phyloP scores from a whole-genome alignment of 2,888 invertebrate genomes.

The Isoperla grammatica region DNA sequence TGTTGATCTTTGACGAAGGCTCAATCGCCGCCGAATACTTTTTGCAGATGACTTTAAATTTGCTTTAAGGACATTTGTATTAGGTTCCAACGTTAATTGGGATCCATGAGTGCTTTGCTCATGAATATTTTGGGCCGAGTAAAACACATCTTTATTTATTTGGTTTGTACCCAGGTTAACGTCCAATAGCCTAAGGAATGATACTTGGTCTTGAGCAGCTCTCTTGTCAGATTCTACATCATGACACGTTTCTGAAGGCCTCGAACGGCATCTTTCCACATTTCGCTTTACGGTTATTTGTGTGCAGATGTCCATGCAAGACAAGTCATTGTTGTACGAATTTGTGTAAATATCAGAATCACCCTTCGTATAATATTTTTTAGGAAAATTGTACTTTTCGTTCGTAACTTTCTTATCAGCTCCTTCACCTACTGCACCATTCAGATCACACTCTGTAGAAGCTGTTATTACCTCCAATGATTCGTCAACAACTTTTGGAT shows the following conservation, averaged over 20 bases:
- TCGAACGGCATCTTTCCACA: constrained; percentile 20
- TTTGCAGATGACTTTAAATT: too few relatives aligned
- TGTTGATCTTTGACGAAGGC: constrained; percentile 13
- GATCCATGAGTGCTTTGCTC: neutral
- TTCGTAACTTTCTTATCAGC: constrained; percentile 24
- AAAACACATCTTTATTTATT: neutral
- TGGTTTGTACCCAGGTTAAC: neutral
- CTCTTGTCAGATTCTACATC: neutral
- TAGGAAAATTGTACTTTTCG: constrained; percentile 57
- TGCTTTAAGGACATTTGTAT: too few relatives aligned
- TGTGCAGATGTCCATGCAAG: constrained; percentile 78
- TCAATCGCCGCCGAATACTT: constrained; percentile 13
- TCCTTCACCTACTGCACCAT: neutral
- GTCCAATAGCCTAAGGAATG: neutral
- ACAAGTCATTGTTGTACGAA: constrained; percentile 55
- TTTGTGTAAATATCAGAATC: constrained; percentile 42
- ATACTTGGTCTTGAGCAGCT: neutral
- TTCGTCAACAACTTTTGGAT: too few relatives aligned
- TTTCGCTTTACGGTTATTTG: constrained; percentile 69
- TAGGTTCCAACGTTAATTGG: neutral
- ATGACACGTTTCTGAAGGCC: constrained; percentile 12
- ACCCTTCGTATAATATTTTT: constrained; percentile 42
- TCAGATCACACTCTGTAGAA: neutral
- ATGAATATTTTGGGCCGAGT: neutral
- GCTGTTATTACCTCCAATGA: neutral